phyloP scores from a whole-genome alignment of 2,888 invertebrate genomes.

The Neria commutata region DNA sequence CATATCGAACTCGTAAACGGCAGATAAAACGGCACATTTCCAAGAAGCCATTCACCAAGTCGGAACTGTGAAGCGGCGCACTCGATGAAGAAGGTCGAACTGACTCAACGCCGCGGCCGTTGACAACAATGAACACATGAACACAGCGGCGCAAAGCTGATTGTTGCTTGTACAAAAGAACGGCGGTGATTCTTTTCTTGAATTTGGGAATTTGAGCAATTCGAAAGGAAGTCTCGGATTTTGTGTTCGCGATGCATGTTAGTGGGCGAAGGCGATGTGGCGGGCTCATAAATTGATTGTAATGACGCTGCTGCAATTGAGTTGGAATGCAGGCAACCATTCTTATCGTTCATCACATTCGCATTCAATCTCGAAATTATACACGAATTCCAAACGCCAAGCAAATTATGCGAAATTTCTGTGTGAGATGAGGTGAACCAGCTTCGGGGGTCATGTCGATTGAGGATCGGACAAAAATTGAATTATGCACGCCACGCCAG shows the following conservation, averaged over 20 bases:
- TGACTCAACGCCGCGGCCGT: conserved; percentile 14
- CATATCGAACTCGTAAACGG: conserved; percentile 3
- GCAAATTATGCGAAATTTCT: conserved; percentile 18
- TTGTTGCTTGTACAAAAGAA: too few species aligned
- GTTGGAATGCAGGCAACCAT: too few species aligned
- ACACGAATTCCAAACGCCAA: too few species aligned
- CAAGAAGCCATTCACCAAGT: conserved; percentile 19
- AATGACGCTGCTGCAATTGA: too few species aligned
- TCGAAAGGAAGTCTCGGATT: too few species aligned
- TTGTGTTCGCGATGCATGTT: too few species aligned
- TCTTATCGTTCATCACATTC: too few species aligned
- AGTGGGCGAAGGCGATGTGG: too few species aligned
- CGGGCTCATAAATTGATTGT: too few species aligned
- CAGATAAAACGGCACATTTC: conserved; percentile 16
- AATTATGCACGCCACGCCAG: conserved; percentile 4
- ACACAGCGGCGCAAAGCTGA: background rate
- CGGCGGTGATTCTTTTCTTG: too few species aligned
- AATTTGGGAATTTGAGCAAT: too few species aligned
- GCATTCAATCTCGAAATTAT: too few species aligned
- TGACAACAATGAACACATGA: conserved; percentile 19
- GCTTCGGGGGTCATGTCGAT: conserved; percentile 15
- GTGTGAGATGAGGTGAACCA: background rate
- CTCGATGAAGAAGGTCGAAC: conserved; percentile 16
- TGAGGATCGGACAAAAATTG: conserved; percentile 7
- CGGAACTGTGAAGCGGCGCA: background rate